These are phyloP conservation scores for Peromyscus nudipes DNA, from an alignment of 2,797 vertebrate species.

Conservation along the genomic window DNA sequence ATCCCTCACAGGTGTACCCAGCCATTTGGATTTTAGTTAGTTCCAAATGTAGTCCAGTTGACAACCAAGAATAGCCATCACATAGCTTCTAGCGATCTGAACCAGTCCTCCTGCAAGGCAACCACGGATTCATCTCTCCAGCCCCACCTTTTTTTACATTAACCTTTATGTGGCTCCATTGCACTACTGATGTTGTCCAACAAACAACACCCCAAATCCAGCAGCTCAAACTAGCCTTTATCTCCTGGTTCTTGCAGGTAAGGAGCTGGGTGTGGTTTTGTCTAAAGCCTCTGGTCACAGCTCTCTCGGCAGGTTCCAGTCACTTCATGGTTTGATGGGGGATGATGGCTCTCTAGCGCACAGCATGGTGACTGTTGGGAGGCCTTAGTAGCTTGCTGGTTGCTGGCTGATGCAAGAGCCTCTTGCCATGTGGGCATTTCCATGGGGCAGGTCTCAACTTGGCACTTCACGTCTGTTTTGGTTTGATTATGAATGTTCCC, in stretches of 20 bases:
- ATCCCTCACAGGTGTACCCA: background rate
- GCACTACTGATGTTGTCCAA: background rate
- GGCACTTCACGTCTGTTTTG: background rate
- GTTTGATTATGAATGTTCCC: background rate
- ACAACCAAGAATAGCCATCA: background rate
- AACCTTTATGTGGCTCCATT: background rate
- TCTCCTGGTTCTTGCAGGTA: no score
- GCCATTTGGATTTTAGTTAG: background rate
- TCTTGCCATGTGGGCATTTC: background rate
- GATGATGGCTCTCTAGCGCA: background rate
- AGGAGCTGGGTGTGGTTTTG: background rate
- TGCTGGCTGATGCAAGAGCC: background rate
- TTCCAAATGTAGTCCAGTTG: background rate
- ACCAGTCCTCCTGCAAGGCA: background rate
- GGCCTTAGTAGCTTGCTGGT: background rate
- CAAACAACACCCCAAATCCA: background rate
- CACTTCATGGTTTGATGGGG: background rate
- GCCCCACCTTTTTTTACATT: background rate
- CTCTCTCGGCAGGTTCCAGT: background rate
- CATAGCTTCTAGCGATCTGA: background rate
- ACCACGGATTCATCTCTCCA: background rate
- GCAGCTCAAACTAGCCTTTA: background rate
- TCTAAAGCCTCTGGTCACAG: background rate
- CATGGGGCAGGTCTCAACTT: background rate
- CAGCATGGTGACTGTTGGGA: background rate